These are phyloP conservation scores for Erebia palarica DNA, from an alignment of 2,888 invertebrate genomes.

Conservation along the genomic window DNA sequence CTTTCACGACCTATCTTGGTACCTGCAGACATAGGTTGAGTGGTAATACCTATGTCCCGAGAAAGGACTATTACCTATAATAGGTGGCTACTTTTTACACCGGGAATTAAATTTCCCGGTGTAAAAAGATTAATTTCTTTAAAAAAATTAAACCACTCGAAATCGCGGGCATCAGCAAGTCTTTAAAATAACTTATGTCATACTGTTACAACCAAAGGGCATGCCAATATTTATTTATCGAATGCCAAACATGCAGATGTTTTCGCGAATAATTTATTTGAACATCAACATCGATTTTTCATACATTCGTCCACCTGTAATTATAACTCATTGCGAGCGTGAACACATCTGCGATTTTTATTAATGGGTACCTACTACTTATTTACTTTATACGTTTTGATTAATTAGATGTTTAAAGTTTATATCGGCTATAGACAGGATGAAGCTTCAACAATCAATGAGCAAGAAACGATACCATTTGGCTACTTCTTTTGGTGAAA, in stretches of 20 bases:
- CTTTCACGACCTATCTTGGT: too few relatives aligned
- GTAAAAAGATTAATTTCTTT: too few relatives aligned
- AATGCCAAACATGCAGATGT: slow-evolving; percentile 36
- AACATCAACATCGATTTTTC: slow-evolving; percentile 25
- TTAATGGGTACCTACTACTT: slow-evolving; percentile 15
- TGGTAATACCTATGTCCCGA: too few relatives aligned
- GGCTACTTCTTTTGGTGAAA: not conserved
- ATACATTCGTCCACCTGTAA: slow-evolving; percentile 34
- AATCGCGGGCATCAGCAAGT: not conserved
- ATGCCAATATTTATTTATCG: slow-evolving; percentile 10
- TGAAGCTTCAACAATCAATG: too few relatives aligned
- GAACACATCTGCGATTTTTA: slow-evolving; percentile 36
- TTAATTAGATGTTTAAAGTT: not conserved
- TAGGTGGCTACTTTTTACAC: too few relatives aligned
- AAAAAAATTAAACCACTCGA: too few relatives aligned
- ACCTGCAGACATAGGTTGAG: too few relatives aligned
- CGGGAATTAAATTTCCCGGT: too few relatives aligned
- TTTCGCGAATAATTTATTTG: slow-evolving; percentile 30
- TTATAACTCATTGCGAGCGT: slow-evolving; percentile 29
- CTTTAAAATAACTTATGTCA: not conserved
- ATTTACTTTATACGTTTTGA: slow-evolving; percentile 7
- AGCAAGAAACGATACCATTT: not conserved
- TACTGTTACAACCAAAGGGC: not conserved
- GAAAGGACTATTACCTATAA: too few relatives aligned
- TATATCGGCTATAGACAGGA: not conserved